These are phyloP conservation scores for Danio kyathit DNA, from an alignment of 2,797 vertebrate genomes.

Conservation along the genomic window DNA sequence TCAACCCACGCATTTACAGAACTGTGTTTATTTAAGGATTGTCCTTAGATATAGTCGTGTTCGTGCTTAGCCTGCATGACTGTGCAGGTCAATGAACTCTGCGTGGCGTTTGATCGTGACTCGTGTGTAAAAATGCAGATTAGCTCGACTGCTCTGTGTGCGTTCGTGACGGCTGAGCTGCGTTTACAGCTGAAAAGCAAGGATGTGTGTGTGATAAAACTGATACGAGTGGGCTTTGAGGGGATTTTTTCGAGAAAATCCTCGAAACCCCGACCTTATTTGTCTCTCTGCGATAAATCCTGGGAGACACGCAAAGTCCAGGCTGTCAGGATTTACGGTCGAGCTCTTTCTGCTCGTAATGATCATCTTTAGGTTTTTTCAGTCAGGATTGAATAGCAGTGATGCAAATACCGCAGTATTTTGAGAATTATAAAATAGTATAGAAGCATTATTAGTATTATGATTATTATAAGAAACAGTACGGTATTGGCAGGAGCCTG, in stretches of 20 bases:
- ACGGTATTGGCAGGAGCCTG: too few relatives aligned
- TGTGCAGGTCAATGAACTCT: background rate
- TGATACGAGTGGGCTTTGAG: slow-evolving; percentile 29
- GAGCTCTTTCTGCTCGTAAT: background rate
- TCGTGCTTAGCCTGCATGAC: background rate
- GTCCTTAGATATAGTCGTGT: background rate
- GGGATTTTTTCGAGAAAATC: slow-evolving; percentile 59
- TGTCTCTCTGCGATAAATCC: slow-evolving; percentile 18
- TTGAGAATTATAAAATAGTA: too few relatives aligned
- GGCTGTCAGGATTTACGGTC: background rate
- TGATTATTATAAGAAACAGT: too few relatives aligned
- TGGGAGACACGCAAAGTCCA: slow-evolving; percentile 14
- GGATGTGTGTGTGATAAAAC: slow-evolving; percentile 62
- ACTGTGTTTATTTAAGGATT: slow-evolving; percentile 1
- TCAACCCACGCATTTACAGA: background rate
- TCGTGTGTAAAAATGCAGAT: background rate
- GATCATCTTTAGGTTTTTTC: background rate
- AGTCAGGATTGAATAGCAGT: background rate
- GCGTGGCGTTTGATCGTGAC: background rate
- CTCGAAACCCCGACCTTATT: slow-evolving; percentile 64
- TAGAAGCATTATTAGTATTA: too few relatives aligned
- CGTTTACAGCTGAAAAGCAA: slow-evolving; percentile 61
- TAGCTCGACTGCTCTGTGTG: slow-evolving; percentile 3
- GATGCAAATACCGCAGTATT: background rate
- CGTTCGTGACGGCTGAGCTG: slow-evolving; percentile 59